These are phyloP conservation scores for Calcarius lapponicus DNA, from an alignment of 2,797 vertebrate species.

Conservation along the genomic window DNA sequence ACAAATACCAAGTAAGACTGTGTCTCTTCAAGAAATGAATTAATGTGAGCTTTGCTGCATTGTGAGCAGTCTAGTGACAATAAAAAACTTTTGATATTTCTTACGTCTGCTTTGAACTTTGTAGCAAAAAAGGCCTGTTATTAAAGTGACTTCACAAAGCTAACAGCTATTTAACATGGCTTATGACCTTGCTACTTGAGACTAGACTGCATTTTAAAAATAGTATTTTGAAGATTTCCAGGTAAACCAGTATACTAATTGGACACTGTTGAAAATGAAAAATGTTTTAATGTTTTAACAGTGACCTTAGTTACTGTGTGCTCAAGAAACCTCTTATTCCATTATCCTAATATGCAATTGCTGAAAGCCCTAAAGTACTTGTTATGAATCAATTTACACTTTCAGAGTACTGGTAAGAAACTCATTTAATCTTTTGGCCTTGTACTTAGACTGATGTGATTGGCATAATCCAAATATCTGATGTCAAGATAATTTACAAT, in stretches of 20 bases:
- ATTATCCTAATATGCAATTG: background rate
- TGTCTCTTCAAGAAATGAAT: constrained; percentile 22
- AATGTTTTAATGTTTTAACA: constrained; percentile 9
- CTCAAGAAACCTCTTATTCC: background rate
- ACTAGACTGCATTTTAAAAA: background rate
- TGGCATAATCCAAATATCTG: background rate
- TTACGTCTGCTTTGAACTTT: constrained; percentile 18
- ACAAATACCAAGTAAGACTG: background rate
- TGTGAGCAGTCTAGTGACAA: background rate
- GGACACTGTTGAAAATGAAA: background rate
- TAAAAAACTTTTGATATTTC: background rate
- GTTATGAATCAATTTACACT: background rate
- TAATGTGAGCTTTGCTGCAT: background rate
- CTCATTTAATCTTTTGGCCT: background rate
- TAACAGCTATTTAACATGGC: background rate
- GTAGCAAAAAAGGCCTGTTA: background rate
- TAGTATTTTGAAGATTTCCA: background rate
- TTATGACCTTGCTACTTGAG: background rate
- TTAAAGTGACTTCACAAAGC: background rate
- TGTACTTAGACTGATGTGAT: background rate
- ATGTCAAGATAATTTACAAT: constrained; percentile 1
- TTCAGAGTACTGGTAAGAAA: background rate
- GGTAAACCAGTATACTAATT: background rate
- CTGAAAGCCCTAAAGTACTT: background rate
- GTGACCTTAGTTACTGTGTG: background rate